Conservation (phyloP, 2,888 invertebrate species). For the Alloplasta piceator region DNA sequence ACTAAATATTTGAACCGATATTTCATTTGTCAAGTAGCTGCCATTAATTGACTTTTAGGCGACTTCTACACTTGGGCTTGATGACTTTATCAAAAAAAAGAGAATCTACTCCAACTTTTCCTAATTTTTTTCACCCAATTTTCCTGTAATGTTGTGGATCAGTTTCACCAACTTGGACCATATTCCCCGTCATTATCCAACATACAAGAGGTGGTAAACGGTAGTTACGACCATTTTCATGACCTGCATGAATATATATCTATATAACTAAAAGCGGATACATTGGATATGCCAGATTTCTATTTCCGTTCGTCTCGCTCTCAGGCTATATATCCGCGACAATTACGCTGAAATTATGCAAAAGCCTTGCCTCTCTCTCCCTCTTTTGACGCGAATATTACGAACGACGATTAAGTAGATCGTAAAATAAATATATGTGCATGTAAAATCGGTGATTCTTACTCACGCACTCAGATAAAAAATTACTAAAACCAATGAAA, state of each 20-base stretch:
- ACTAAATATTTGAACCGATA: too few species aligned
- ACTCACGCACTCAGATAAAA: too few species aligned
- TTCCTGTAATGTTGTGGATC: too few species aligned
- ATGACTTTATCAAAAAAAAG: too few species aligned
- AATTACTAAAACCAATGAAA: too few species aligned
- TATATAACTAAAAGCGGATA: slow-evolving; percentile 41
- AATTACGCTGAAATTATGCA: slow-evolving; percentile 60
- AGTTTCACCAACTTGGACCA: too few species aligned
- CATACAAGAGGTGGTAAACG: slow-evolving; percentile 20
- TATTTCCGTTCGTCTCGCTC: slow-evolving; percentile 55
- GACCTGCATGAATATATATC: slow-evolving; percentile 4
- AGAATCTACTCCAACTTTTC: too few species aligned
- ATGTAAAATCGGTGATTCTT: slow-evolving; percentile 7
- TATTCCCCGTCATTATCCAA: too few species aligned
- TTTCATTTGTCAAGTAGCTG: too few species aligned
- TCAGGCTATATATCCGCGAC: slow-evolving; percentile 34
- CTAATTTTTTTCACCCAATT: too few species aligned
- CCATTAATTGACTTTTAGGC: too few species aligned
- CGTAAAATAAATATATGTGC: slow-evolving; percentile 27
- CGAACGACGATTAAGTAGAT: slow-evolving; percentile 43
- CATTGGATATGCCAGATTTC: slow-evolving; percentile 60
- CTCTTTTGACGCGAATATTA: neutral
- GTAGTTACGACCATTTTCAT: neutral
- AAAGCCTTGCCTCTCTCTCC: slow-evolving; percentile 33
- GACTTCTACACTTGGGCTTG: too few species aligned